These are phyloP conservation scores for Pristionchus pacificus DNA, from an alignment of 1,140 invertebrate species.

Conservation along the genomic window DNA sequence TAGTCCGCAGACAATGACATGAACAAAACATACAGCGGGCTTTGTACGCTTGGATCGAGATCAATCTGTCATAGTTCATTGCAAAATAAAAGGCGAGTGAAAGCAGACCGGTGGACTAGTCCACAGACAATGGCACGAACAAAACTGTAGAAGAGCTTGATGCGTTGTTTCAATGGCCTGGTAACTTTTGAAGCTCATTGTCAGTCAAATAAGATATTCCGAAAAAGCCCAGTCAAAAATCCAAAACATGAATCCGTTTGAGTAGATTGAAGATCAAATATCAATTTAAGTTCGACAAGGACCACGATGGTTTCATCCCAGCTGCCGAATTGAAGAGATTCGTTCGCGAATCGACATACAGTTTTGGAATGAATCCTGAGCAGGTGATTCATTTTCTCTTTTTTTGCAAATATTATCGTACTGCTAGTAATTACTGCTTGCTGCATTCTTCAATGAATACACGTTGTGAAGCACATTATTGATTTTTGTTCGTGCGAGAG, in stretches of 20 bases:
- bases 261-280: background rate
- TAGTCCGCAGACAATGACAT: background rate
- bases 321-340: conserved; percentile 31
- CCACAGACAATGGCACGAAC: background rate
- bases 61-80: no score
- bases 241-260: background rate
- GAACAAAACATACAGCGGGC: no score
- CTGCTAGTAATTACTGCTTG: no score
- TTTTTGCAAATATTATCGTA: no score
- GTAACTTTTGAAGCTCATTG: background rate
- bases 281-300: conserved; percentile 30
- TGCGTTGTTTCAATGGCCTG: no score
- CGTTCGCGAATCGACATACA: conserved; percentile 25
- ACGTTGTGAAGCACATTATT: no score
- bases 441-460: no score
- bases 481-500: no score
- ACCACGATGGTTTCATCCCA: conserved; percentile 38
- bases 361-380: conserved; percentile 29
- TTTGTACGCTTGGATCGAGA: no score
- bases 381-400: conserved; percentile 15
- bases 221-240: background rate
- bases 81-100: no score
- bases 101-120: background rate
- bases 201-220: background rate
- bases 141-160: no score